These are phyloP conservation scores for Mythimna loreyi DNA, from an alignment of 2,888 invertebrate species.

Conservation along the genomic window DNA sequence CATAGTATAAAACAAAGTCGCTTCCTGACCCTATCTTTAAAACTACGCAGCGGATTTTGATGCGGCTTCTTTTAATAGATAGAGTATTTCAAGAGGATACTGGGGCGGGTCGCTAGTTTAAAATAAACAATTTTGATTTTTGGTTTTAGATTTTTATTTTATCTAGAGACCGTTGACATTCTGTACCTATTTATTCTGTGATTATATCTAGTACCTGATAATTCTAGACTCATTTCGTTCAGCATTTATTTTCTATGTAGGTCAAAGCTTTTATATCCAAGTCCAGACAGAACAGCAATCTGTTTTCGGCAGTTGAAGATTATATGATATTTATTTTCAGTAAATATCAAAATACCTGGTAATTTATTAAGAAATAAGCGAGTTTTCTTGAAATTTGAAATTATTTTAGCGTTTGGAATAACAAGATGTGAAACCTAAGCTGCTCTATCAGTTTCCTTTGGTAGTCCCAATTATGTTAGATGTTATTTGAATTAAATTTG, in stretches of 20 bases:
- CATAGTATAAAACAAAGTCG: too few species aligned
- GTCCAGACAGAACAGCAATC: conserved; percentile 17
- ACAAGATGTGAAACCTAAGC: neutral
- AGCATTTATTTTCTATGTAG: conserved; percentile 12
- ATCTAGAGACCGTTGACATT: neutral
- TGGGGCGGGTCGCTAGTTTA: too few species aligned
- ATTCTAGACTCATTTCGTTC: conserved; percentile 23
- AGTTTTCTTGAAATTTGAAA: conserved; percentile 11
- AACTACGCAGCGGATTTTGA: too few species aligned
- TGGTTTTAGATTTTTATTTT: too few species aligned
- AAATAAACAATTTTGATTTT: too few species aligned
- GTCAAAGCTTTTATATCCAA: conserved; percentile 19
- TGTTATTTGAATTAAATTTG: neutral
- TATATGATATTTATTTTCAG: neutral
- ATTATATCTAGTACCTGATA: conserved; percentile 3
- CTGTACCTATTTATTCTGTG: conserved; percentile 2
- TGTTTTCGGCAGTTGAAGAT: conserved; percentile 11
- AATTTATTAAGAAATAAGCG: conserved; percentile 13
- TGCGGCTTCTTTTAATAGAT: too few species aligned
- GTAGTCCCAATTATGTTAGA: neutral
- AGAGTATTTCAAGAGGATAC: too few species aligned
- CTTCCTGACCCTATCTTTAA: too few species aligned
- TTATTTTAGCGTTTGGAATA: neutral
- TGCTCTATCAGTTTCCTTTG: neutral
- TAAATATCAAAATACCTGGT: conserved; percentile 14